These are phyloP conservation scores for Callitettix versicolor DNA, from an alignment of 1,140 invertebrate genomes.

Conservation along the genomic window DNA sequence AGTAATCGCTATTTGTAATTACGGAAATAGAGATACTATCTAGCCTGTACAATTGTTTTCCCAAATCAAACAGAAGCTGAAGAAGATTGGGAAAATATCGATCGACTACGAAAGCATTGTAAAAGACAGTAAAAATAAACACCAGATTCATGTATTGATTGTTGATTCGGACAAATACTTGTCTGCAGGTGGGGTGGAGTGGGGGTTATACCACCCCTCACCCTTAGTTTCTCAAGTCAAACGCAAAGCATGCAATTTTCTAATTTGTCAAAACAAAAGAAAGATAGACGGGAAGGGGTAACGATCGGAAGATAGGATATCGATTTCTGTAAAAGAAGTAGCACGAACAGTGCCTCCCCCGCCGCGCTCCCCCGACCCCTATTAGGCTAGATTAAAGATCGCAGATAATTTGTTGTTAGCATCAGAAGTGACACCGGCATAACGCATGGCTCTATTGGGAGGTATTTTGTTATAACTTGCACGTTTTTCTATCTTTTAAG, in stretches of 20 bases:
- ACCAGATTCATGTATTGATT: too few species aligned
- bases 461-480: not conserved
- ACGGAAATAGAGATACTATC: too few species aligned
- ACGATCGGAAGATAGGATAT: slow-evolving; percentile 15
- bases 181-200: too few species aligned
- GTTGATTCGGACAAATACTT: too few species aligned
- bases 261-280: slow-evolving; percentile 19
- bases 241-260: slow-evolving; percentile 15
- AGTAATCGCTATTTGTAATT: too few species aligned
- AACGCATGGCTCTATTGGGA: not conserved
- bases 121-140: too few species aligned
- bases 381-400: slow-evolving; percentile 15
- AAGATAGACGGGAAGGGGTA: slow-evolving; percentile 3
- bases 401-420: slow-evolving; percentile 1
- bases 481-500: slow-evolving; percentile 3
- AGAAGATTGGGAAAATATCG: too few species aligned
- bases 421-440: not conserved
- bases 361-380: slow-evolving; percentile 1
- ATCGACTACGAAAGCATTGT: too few species aligned
- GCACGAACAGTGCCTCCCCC: not conserved
- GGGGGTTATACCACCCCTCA: too few species aligned
- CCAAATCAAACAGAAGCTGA: too few species aligned
- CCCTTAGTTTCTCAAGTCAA: too few species aligned
- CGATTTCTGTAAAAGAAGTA: slow-evolving; percentile 8
- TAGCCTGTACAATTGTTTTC: too few species aligned